Evolutionary conservation across 2,797 vertebrate genomes (phyloP).

Genomic region (Melanotaenia boesemani): DNA sequence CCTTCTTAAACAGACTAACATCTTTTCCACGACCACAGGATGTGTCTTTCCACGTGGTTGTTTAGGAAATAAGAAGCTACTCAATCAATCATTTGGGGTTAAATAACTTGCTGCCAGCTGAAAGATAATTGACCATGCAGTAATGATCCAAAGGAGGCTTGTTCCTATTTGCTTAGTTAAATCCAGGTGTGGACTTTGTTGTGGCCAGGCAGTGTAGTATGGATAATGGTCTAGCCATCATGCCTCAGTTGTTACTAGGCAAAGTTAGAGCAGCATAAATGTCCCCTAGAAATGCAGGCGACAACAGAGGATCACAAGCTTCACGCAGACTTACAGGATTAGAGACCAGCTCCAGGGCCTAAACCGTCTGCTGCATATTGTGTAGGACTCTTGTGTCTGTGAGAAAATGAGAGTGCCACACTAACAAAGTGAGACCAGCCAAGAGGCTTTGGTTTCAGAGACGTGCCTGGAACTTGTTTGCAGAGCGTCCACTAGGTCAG

Average conservation of each 20-base stretch:
- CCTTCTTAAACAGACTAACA: too few species aligned
- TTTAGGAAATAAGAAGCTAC: too few species aligned
- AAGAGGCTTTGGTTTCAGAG: slow-evolving; percentile 57
- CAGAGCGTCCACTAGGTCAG: slow-evolving; percentile 31
- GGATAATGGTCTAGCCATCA: slow-evolving; percentile 13
- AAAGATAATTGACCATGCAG: too few species aligned
- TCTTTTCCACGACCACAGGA: too few species aligned
- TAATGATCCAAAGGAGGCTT: too few species aligned
- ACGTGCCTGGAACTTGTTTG: slow-evolving; percentile 52
- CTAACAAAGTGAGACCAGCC: slow-evolving; percentile 61
- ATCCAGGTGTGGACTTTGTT: too few species aligned
- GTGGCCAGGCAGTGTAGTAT: background rate
- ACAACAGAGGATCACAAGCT: slow-evolving; percentile 55
- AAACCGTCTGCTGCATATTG: slow-evolving; percentile 19
- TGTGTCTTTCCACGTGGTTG: too few species aligned
- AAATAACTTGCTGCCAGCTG: too few species aligned
- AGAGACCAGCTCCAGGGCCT: slow-evolving; percentile 17
- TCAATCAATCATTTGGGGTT: too few species aligned
- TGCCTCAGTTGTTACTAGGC: slow-evolving; percentile 31
- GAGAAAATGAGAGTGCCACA: slow-evolving; percentile 69
- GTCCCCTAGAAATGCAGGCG: slow-evolving; percentile 24
- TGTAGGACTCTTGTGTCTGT: slow-evolving; percentile 25
- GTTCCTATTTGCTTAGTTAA: too few species aligned
- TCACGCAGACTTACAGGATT: slow-evolving; percentile 45
- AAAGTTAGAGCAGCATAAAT: slow-evolving; percentile 29